Conservation (phyloP, 2,113 vertebrate genomes). For the Anhinga rufa region DNA sequence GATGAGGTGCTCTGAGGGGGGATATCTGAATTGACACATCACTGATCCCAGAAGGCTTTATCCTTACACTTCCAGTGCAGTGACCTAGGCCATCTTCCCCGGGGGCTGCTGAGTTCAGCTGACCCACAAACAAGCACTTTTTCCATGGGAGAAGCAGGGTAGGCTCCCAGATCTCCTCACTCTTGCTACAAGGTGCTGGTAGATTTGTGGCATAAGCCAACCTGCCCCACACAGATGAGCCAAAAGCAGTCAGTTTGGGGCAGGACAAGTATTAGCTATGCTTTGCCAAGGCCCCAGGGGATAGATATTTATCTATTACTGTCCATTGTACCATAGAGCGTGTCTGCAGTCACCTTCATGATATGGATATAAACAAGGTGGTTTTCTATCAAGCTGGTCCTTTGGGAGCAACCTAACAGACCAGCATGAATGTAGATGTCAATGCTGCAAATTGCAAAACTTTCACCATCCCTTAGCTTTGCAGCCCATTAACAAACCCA, state of each 20-base stretch:
- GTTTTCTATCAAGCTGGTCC: neutral
- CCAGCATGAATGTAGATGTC: neutral
- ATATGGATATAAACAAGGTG: neutral
- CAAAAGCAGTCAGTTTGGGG: neutral
- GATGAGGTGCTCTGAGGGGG: neutral
- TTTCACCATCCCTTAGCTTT: neutral
- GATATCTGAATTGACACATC: neutral
- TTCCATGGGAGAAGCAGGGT: neutral
- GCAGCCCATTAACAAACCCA: neutral
- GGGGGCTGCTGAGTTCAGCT: neutral
- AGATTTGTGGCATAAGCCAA: neutral
- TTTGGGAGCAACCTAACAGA: neutral
- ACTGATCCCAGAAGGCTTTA: rapidly evolving
- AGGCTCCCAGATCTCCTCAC: neutral
- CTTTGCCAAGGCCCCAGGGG: neutral
- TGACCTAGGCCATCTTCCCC: neutral
- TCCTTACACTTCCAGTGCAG: neutral
- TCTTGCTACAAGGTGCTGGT: neutral
- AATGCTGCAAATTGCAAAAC: neutral
- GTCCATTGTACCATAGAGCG: neutral
- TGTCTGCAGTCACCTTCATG: neutral
- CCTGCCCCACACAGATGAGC: neutral
- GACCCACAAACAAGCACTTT: neutral
- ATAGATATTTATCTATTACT: neutral
- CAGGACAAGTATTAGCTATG: neutral